Conservation (phyloP, 2,113 vertebrate species). For the Erythrocercus mccallii region DNA sequence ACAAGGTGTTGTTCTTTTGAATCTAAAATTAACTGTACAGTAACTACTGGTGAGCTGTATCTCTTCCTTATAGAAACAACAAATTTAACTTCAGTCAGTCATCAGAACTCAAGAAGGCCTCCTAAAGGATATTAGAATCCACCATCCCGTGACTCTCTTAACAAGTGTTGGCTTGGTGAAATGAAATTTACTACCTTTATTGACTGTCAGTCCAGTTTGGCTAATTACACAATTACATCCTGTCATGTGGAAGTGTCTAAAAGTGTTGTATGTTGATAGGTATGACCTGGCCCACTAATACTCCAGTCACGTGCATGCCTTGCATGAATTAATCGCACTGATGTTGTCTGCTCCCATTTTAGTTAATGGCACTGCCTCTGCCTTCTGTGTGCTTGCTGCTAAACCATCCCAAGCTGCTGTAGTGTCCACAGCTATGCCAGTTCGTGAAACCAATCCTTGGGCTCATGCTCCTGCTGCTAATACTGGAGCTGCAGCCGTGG, state of each 20-base stretch:
- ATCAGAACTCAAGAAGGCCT: background rate
- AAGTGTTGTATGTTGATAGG: conserved; percentile 27
- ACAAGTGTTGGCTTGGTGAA: background rate
- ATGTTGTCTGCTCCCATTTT: conserved; percentile 84
- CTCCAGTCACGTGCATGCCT: conserved; percentile 45
- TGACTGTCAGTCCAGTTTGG: background rate
- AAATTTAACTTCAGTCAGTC: background rate
- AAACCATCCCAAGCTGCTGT: conserved; percentile 79
- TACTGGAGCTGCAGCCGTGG: conserved; percentile 72
- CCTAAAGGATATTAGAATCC: background rate
- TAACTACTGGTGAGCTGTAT: background rate
- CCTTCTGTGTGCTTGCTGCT: conserved; percentile 83
- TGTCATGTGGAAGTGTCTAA: conserved; percentile 43
- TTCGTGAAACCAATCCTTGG: conserved; percentile 98
- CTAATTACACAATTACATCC: background rate
- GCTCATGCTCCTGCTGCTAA: conserved; percentile 82
- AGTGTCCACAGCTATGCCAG: conserved; percentile 85
- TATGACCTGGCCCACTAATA: conserved; percentile 33
- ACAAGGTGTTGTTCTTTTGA: background rate
- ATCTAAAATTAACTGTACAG: background rate
- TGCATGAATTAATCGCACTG: conserved; percentile 77
- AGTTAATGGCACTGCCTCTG: conserved; percentile 91
- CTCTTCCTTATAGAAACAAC: background rate
- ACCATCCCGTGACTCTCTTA: background rate
- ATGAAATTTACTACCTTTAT: background rate